Evolutionary conservation across 2,888 invertebrate species (phyloP).

Genomic region (Germaria angustata): DNA sequence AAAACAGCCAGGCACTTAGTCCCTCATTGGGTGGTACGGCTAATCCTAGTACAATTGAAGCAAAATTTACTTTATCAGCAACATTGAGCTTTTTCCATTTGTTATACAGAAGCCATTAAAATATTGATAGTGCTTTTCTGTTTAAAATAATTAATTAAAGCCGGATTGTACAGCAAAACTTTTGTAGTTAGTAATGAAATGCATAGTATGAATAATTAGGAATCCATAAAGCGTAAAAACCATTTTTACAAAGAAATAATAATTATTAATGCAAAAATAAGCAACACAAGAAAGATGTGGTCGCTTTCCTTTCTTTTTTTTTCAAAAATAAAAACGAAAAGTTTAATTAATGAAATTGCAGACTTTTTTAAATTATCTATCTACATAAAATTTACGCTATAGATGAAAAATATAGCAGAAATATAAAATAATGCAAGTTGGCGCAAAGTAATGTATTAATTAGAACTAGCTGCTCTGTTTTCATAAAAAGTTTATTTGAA

Average conservation of each 20-base stretch:
- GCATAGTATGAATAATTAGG: conserved; percentile 43
- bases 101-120: conserved; percentile 9
- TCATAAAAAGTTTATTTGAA: too few species aligned
- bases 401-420: too few species aligned
- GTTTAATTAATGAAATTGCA: background rate
- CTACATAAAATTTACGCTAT: too few species aligned
- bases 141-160: background rate
- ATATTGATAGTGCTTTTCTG: conserved; percentile 1
- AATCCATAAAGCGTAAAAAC: conserved; percentile 46
- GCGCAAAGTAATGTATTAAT: too few species aligned
- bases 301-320: background rate
- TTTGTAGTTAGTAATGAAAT: conserved; percentile 28
- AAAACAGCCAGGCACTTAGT: background rate
- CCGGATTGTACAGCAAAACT: background rate
- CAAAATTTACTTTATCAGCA: conserved; percentile 9
- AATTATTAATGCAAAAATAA: conserved; percentile 46
- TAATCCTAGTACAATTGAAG: background rate
- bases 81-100: background rate
- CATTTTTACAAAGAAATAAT: conserved; percentile 28
- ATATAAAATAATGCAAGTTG: too few species aligned
- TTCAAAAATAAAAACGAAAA: too few species aligned
- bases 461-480: too few species aligned
- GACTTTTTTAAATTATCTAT: background rate
- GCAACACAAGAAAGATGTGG: background rate
- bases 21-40: conserved; percentile 2